Conservation (phyloP, 2,113 vertebrate species). For the Phylloscopus trochiloides region DNA sequence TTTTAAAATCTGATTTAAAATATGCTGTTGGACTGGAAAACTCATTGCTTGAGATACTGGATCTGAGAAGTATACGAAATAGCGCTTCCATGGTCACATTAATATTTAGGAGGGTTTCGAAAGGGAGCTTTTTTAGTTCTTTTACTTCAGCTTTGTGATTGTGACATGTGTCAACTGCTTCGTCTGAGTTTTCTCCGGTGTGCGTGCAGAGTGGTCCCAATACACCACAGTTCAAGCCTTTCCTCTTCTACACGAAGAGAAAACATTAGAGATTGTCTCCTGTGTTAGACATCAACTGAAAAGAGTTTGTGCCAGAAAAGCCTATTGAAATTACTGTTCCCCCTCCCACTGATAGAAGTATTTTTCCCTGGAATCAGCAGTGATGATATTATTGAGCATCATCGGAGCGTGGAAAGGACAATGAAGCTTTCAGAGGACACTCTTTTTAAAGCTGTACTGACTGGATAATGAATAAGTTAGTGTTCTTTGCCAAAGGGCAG, state of each 20-base stretch:
- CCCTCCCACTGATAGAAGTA: background rate
- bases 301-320: background rate
- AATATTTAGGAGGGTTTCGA: background rate
- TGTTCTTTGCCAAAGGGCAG: background rate
- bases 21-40: background rate
- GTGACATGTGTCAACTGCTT: background rate
- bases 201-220: background rate
- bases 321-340: background rate
- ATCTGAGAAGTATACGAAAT: fast-evolving
- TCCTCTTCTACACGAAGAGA: background rate
- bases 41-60: background rate
- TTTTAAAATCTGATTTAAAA: background rate
- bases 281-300: background rate
- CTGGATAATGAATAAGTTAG: constrained; percentile 2
- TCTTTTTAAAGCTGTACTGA: constrained; percentile 19
- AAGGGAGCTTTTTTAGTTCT: background rate
- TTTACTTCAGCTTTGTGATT: background rate
- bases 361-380: constrained; percentile 32
- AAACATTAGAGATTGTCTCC: background rate
- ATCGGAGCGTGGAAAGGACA: background rate
- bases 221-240: background rate
- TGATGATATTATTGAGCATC: constrained; percentile 1
- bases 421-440: background rate
- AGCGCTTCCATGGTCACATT: background rate
- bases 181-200: background rate